Evolutionary conservation across 1,140 invertebrate species (phyloP).

Genomic region (Hylaeus volcanicus): DNA sequence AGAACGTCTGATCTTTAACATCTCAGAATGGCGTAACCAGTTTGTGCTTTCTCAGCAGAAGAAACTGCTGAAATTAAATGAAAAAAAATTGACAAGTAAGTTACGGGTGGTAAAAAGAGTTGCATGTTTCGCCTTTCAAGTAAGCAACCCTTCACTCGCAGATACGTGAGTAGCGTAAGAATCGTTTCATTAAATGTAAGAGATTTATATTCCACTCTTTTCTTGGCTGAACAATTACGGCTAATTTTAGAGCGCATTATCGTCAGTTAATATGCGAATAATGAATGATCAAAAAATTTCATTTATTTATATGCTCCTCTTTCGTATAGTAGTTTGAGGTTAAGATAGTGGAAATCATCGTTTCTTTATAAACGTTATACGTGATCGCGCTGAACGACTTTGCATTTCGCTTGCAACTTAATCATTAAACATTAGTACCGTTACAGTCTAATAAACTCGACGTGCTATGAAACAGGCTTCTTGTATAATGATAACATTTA

Average conservation of each 20-base stretch:
- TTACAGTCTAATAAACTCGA: not conserved
- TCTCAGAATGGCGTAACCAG: slow-evolving; percentile 24
- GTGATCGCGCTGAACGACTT: not conserved
- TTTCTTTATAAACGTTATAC: not conserved
- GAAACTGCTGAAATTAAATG: slow-evolving; percentile 34
- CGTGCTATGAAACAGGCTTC: not conserved
- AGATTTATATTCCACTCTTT: slow-evolving; percentile 52
- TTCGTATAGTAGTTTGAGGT: not conserved
- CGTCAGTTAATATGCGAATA: slow-evolving; percentile 25
- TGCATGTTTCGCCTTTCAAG: slow-evolving; percentile 39
- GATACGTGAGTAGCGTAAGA: slow-evolving; percentile 45
- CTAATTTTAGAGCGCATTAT: slow-evolving; percentile 52
- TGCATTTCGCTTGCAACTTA: slow-evolving; percentile 26
- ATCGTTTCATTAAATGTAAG: slow-evolving; percentile 37
- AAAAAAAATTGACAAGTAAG: slow-evolving; percentile 35
- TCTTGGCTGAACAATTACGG: slow-evolving; percentile 42
- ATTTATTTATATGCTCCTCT: not conserved
- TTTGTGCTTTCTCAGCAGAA: slow-evolving; percentile 2
- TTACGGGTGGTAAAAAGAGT: slow-evolving; percentile 25
- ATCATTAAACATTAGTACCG: not conserved
- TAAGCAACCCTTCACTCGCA: slow-evolving; percentile 44
- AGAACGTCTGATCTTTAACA: slow-evolving; percentile 18
- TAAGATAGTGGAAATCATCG: not conserved
- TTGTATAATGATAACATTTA: not conserved
- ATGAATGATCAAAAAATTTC: not conserved